Base-by-base conservation (phyloP, 2,888 invertebrate genomes). In the Erebia epiphron region DNA sequence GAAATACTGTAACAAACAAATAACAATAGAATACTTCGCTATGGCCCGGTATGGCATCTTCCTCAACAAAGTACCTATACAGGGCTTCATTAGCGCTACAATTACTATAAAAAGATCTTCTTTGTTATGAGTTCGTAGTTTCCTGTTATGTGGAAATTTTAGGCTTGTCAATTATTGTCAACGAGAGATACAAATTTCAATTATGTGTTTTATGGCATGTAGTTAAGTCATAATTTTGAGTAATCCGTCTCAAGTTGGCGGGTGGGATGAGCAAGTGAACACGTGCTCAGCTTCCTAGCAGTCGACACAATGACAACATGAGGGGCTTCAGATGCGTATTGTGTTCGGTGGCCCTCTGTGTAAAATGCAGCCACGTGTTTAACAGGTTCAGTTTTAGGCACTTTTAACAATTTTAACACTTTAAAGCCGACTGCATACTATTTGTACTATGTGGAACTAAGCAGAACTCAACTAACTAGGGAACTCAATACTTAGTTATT, bases 241-340 rank as follows among this genome's bases (percentile, higher is more conserved):
- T 78, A 77, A 41, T 76, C 16, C 52, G 54, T 57, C 64, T 41
- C n/a, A 77, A 78, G 79, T 79, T 78, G 76, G 79, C 80, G 79
- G 77, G 80, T 78, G 78, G 82, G 81, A 80, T 85, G 84, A 82
- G 82, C 77, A 76, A 86, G 82, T 60, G 83, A 88, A 90, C 91
- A 90, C 90, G 90, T 90, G 91, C 86, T 85, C 76, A 76, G 83
- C 86, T 86, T 86, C 85, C 80, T 83, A 84, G 80, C 82, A 82
- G 80, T 81, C 85, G 83, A 85, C 86, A 87, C 85, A 87, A 88
- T 88, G 88, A 90, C 88, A 88, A 86, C 88, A 84, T 86, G 86
- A 86, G 86, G 85, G 86, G 13, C 62, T 46, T 49, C 46, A 62
- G 62, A 84, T 84, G 75, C 82, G 84, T 83, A 89, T 91, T 91